Base-by-base conservation (phyloP, 2,888 invertebrate species). In the Xylota sylvarum region DNA sequence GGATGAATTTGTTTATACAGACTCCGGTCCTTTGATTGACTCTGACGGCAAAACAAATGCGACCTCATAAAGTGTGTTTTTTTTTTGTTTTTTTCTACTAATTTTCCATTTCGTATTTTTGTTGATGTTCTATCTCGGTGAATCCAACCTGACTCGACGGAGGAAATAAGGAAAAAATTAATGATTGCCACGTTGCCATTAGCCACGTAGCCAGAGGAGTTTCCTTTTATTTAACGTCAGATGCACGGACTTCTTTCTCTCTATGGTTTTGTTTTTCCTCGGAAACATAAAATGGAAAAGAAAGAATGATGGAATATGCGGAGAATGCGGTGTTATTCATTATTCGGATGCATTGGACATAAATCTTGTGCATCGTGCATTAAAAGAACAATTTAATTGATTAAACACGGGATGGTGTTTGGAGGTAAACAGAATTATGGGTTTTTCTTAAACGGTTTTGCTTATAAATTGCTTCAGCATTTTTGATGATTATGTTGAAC, bases 121-220 rank as follows among this genome's bases (percentile, higher is more conserved):
- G 9, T 50, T 72, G 6, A n/a, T 67, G 17, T 5, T 55, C 27
- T 30, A 55, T 69, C 58, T 50, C 27, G 58, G 65, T 30, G 65
- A 79, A 52, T 23, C 19, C 32, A 58, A 72, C 58, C 65, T 65
- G 48, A 43, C 30, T 37, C 50, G 48, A 27, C 30, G 46, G 50
- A 52, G 55, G 46, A 55, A 74, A 69, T 69, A 35, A 52, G 56
- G 43, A 65, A 58, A n/a, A 72, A 64, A 56, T 79, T 73, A 79
- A 79, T 84, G 67, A 79, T 79, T 84, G 46, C 79, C 62, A 64
- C 69, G 73, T 74, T 40, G 73, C 79, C 84, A 65, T 83, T 78
- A 78, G 78, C 67, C 83, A 78, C 62, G 58, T 83, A 78, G 84
- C 84, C 78, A 62, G 56, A 40, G 62, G 73, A 50, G 67, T 56